These are phyloP conservation scores for Xiphophorus birchmanni DNA, from an alignment of 2,797 vertebrate species.

Conservation along the genomic window DNA sequence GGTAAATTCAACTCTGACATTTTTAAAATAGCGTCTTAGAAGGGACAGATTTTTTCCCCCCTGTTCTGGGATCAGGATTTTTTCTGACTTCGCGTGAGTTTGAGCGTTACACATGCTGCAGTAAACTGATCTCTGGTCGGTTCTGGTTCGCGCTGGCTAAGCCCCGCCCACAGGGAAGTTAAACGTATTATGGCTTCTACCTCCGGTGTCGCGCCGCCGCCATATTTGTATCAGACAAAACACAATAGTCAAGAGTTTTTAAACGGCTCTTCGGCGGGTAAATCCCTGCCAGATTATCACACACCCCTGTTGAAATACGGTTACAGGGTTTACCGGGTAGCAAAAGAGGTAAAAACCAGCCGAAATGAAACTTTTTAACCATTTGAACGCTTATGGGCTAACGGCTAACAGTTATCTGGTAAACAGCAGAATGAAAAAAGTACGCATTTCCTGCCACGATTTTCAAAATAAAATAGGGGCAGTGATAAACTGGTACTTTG, in stretches of 20 bases:
- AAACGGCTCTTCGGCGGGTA: neutral
- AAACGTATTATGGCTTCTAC: slow-evolving; percentile 62
- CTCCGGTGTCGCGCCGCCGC: slow-evolving; percentile 73
- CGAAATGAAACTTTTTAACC: slow-evolving; percentile 7
- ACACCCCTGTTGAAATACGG: neutral
- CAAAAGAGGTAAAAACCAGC: slow-evolving; percentile 29
- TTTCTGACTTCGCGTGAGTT: rapidly evolving
- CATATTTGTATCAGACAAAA: slow-evolving; percentile 66
- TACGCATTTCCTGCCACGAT: slow-evolving; percentile 23
- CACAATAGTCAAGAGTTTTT: slow-evolving; percentile 44
- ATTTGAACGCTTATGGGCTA: slow-evolving; percentile 38
- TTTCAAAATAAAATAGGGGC: slow-evolving; percentile 45
- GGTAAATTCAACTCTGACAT: neutral
- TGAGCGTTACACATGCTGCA: rapidly evolving
- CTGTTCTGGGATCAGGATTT: slow-evolving; percentile 4
- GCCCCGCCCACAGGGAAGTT: slow-evolving; percentile 64
- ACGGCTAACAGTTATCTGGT: slow-evolving; percentile 50
- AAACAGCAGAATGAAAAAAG: slow-evolving; percentile 16
- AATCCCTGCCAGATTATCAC: neutral
- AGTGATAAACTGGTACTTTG: neutral
- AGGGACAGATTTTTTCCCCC: neutral
- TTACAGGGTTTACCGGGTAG: neutral
- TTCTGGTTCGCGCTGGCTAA: rapidly evolving
- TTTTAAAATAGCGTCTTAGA: neutral
- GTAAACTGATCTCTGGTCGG: slow-evolving; percentile 36